Base-by-base conservation (phyloP, 2,113 vertebrate species). In the Corythoichthys haematopterus region DNA sequence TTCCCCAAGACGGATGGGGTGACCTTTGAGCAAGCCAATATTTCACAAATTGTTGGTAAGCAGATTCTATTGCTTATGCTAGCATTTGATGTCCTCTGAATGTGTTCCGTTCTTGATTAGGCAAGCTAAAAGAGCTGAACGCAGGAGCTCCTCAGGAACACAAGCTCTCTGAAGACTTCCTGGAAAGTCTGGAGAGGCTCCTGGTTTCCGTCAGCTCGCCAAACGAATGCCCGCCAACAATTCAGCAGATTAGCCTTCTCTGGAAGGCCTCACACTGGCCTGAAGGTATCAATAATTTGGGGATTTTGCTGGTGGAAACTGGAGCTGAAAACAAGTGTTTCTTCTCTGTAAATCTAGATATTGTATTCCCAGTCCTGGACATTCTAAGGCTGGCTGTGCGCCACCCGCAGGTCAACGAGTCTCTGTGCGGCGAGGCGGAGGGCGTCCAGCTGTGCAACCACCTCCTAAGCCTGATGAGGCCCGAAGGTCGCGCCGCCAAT, bases 301-400 rank as follows among this genome's bases (percentile, higher is more conserved):
- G 28, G 0, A 6, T 10, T 48, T 71, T 68, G 3, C 9, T 43
- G 3, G 4, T 1, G 40, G 9, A 43, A 43, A 43, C 0, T 5
- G 7, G 2, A 38, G 6, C 12, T 61, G 6, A 36, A 36, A 36
- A 9, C 15, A 1, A 11, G 4, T 53, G 53, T 64, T 2, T 11
- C 51, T 60, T 20, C 6, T 15, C 46, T 3, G 77, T 57, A 4
- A 35, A 61, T 72, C 6, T 63, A 99, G 96, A 98, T 81, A 96
- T 98, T 66, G 95, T 99, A 28, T 99, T 99, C 82, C 97, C 96
- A 77, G 93, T 94, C 12, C 88, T 99, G 92, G 97, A 99, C 82
- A 95, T 99, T 77, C 90, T 98, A 86, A 94, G 96, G 35, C 84
- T 99, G 81, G 95, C 95, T 20, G 86, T 99, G 84, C 95, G 93